These are phyloP conservation scores for Epizoanthus fatuus DNA, from an alignment of 92 coral and sea anemone species.

Conservation along the genomic window DNA sequence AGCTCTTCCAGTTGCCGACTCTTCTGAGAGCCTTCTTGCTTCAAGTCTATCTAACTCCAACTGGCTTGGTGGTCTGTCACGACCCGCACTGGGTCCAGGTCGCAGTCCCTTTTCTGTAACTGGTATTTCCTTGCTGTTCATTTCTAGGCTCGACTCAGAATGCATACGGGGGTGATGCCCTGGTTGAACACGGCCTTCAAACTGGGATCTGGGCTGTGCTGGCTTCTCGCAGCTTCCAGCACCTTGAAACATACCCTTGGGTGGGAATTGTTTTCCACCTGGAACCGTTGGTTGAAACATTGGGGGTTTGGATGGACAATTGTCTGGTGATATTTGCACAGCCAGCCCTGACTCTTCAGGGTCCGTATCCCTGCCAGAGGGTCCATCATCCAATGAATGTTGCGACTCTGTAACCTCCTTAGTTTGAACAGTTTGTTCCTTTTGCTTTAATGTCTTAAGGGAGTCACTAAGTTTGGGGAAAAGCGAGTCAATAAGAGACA, in stretches of 20 bases:
- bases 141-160: background rate
- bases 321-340: background rate
- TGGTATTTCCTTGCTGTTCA: background rate
- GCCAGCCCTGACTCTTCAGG: conserved; percentile 47
- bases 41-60: conserved; percentile 40
- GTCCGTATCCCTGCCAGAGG: conserved; percentile 21
- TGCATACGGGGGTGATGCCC: background rate
- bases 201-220: background rate
- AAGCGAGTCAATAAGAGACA: conserved; percentile 85
- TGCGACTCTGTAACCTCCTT: background rate
- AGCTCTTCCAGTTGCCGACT: conserved; percentile 14
- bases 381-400: background rate
- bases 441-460: conserved; percentile 77
- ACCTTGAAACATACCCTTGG: conserved; percentile 11
- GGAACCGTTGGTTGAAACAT: background rate
- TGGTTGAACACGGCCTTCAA: background rate
- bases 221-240: background rate
- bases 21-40: conserved; percentile 17
- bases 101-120: conserved; percentile 7
- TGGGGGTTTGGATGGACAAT: background rate
- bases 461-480: conserved; percentile 92
- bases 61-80: conserved; percentile 17
- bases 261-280: background rate
- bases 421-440: conserved; percentile 49
- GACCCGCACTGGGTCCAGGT: background rate